Base-by-base conservation (phyloP, 2,797 vertebrate genomes). In the Lutjanus campechanus region DNA sequence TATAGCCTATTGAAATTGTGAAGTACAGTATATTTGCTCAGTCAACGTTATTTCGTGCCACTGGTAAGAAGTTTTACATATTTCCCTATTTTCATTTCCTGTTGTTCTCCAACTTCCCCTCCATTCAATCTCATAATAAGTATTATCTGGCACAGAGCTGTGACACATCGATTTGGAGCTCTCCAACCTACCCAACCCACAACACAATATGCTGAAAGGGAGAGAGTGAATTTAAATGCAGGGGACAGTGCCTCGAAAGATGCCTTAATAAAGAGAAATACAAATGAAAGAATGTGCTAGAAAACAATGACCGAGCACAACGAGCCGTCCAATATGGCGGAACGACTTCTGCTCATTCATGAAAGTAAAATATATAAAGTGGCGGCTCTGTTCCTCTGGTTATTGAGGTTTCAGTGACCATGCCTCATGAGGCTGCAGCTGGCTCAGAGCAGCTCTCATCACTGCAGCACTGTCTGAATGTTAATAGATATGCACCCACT, bases 401-500 rank as follows among this genome's bases (percentile, higher is more conserved):
- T 81, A 47, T 69, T 75, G 65, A 79, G 70, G 76, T 83, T 89
- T 86, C 49, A 63, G 76, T 76, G 78, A 40, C 66, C 50, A 3
- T 73, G 83, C 53, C 83, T 87, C 73, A 73, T 47, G 85, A 91
- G 88, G 79, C 89, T 89, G 86, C 91, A 93, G 86, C 85, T 92
- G 88, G 85, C 85, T 84, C 77, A 71, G 73, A 81, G 83, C 85
- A 80, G 88, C 86, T 85, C 89, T 88, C 91, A 90, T 88, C 88
- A 58, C 84, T 83, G 91, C 78, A 77, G 86, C 91, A 70, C 93
- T 76, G 81, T 69, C 78, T 85, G 93, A 91, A 95, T 94, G 83
- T 92, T 93, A 94, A 95, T 90, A 90, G 88, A 88, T 89, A 65
- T 82, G 77, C 77, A 86, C 88, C 87, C 87, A 83, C 88, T 84